Evolutionary conservation across 2,888 invertebrate species (phyloP).

Genomic region (Drosophila tripunctata): DNA sequence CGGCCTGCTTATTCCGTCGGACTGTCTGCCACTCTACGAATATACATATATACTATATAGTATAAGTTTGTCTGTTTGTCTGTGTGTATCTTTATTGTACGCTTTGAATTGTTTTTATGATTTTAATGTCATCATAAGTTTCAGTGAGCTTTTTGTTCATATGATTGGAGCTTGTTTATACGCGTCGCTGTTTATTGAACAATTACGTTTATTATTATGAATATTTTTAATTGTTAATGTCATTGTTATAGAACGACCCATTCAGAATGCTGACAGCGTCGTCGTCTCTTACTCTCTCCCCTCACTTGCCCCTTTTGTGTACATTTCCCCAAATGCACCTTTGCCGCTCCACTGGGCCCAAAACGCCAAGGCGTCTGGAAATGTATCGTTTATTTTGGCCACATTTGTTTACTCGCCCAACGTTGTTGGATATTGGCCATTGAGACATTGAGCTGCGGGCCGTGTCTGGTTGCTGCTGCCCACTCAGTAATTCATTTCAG

Average conservation of each 20-base stretch:
- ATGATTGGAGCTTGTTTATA: constrained; percentile 61
- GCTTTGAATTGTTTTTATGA: constrained; percentile 83
- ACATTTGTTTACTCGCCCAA: constrained; percentile 42
- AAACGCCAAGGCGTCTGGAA: constrained; percentile 58
- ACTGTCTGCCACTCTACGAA: constrained; percentile 24
- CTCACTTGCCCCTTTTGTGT: neutral
- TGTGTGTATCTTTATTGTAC: constrained; percentile 76
- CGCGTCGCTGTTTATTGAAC: constrained; percentile 77
- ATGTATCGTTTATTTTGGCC: constrained; percentile 18
- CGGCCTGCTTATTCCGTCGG: constrained; percentile 16
- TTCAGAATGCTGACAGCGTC: constrained; percentile 36
- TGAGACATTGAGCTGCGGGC: neutral
- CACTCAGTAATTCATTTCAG: constrained; percentile 22
- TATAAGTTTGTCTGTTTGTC: constrained; percentile 15
- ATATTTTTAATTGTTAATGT: constrained; percentile 76
- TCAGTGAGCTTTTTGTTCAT: constrained; percentile 54
- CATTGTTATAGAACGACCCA: constrained; percentile 63
- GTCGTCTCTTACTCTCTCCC: constrained; percentile 25
- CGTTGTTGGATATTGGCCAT: constrained; percentile 2
- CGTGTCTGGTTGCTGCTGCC: neutral
- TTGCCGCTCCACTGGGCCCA: constrained; percentile 24
- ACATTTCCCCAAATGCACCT: constrained; percentile 17
- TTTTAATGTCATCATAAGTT: constrained; percentile 83
- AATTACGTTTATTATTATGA: constrained; percentile 80
- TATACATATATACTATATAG: neutral